Evolutionary conservation across 2,797 vertebrate species (phyloP).

Genomic region (Alosa sapidissima): DNA sequence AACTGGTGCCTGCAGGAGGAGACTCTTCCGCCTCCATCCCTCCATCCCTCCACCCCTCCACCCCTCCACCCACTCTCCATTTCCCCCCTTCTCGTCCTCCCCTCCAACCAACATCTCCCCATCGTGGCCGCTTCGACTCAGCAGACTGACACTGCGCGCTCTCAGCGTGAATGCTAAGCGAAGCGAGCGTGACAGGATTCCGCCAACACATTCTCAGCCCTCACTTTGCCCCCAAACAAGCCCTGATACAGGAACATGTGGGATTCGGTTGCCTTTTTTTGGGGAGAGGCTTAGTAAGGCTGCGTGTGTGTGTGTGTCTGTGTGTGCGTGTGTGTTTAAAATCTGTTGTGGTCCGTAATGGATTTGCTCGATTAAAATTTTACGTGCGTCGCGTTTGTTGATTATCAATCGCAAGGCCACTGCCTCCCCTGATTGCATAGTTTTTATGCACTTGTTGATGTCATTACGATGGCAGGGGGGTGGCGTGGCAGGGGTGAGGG

Average conservation of each 20-base stretch:
- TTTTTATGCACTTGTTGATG: conserved; percentile 36
- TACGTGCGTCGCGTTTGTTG: conserved; percentile 32
- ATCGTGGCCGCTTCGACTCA: too few species aligned
- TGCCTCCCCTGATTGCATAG: conserved; percentile 23
- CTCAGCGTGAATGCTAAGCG: background rate
- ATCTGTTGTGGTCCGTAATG: conserved; percentile 5
- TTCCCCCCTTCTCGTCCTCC: background rate
- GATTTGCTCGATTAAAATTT: conserved; percentile 42
- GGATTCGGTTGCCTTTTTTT: background rate
- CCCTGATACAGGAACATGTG: background rate
- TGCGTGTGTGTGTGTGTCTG: background rate
- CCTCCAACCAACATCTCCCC: background rate
- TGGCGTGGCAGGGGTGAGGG: background rate
- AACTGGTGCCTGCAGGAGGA: conserved; percentile 39
- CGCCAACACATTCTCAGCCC: background rate
- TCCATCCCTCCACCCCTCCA: background rate
- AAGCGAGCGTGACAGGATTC: background rate
- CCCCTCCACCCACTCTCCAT: background rate
- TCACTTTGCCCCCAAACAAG: too few species aligned
- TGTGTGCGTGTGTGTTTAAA: background rate
- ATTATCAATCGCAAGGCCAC: conserved; percentile 41
- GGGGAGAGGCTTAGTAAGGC: too few species aligned
- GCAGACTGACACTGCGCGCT: background rate
- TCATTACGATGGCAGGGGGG: conserved; percentile 36
- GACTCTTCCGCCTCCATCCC: background rate